A percentile compares a stretch with the other conserved stretches of the same genome.
Evolutionary conservation across 2,797 vertebrate genomes (phyloP).

Genomic region (Chelonia mydas): DNA sequence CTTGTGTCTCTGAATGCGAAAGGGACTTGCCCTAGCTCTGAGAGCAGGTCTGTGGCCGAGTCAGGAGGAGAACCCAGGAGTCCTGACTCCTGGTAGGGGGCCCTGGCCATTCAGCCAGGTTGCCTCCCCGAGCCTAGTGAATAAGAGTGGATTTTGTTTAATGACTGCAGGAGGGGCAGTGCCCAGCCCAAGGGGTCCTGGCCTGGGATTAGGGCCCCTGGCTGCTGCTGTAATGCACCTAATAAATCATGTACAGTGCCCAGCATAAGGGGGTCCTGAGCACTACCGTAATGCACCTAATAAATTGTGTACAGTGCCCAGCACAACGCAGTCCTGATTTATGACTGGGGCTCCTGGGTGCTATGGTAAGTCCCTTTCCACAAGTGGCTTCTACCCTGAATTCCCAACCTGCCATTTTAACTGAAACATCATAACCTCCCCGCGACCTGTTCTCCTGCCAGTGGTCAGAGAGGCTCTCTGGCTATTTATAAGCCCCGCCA

Average conservation of each 20-base stretch:
- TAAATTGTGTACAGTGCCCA: too few relatives aligned
- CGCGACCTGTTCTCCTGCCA: not conserved
- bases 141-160: not conserved
- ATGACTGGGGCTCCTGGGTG: rapidly evolving
- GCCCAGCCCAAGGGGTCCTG: not conserved
- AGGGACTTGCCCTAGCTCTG: not conserved
- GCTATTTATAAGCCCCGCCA: not conserved
- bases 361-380: not conserved
- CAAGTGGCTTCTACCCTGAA: not conserved
- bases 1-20: not conserved
- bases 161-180: too few relatives aligned
- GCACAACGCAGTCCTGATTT: not conserved
- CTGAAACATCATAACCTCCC: not conserved
- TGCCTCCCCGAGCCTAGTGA: rapidly evolving
- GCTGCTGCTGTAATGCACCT: too few relatives aligned
- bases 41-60: not conserved
- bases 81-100: not conserved
- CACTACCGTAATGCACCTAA: too few relatives aligned
- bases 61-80: not conserved
- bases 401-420: not conserved
- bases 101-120: not conserved
- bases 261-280: too few relatives aligned
- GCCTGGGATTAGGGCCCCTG: not conserved
- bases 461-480: rapidly evolving
- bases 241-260: too few relatives aligned